Base-by-base conservation (phyloP, 2,888 invertebrate genomes). In the Steinernema scapterisci region DNA sequence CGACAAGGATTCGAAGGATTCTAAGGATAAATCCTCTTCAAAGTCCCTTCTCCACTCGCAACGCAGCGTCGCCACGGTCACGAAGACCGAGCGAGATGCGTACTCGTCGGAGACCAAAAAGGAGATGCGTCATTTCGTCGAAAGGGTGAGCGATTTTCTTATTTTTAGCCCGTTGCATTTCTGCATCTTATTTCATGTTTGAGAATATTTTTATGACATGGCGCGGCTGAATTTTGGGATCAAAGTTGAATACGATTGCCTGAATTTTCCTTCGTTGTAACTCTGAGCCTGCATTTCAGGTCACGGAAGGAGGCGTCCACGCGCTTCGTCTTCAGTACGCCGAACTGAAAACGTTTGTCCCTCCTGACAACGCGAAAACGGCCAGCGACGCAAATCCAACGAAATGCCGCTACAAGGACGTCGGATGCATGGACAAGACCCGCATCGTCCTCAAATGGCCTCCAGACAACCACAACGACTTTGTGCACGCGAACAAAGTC, bases 311-410 rank as follows among this genome's bases (percentile, higher is more conserved):
- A 6, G 70, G 70, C 38, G 48, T 73, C 25, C 70, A 44, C 19
- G 46, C 70, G 21, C 51, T 73, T 11, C 63, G 70, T 27, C 45
- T 45, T 11, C 27, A 73, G 16, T 73, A 73, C 70, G 73, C 73
- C 25, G 73, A 73, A 11, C 70, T 73, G 70, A 73, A 73, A 31
- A 11, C 56, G 23, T 73, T 46, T 27, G 70, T 73, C 19, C 73
- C 73, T 23, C 48, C 73, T 13, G 45, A 73, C 27, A 27, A 43
- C 19, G 27, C 63, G 44, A 25, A 43, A 19, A 70, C 45, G 1
- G 48, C 48, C 51, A 70, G 38, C 48, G 70, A 45, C 45, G 70
- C 56, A 25, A 73, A 73, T 23, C 43, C 23, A 11, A 38, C 63
- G 45, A 70, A 45, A 31, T 45, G 46, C 25, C 71, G 71, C 46